phyloP scores from a whole-genome alignment of 2,113 vertebrate species.

The Cacatua alba region DNA sequence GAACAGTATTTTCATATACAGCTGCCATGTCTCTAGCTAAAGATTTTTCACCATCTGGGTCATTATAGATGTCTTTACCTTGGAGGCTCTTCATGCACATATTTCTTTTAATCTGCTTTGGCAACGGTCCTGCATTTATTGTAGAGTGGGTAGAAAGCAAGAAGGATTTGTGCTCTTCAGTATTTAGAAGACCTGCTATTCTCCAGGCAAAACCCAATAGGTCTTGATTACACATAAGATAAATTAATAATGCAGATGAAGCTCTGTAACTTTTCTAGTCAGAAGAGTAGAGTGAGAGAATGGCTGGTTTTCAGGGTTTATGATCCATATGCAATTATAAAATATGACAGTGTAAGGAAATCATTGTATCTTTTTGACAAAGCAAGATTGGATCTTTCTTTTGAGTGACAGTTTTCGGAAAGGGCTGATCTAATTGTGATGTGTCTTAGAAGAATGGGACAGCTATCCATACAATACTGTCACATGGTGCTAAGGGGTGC shows the following conservation, averaged over 20 bases:
- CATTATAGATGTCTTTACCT: background rate
- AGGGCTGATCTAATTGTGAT: background rate
- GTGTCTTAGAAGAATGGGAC: background rate
- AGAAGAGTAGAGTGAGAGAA: background rate
- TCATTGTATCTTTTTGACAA: background rate
- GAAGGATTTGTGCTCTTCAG: background rate
- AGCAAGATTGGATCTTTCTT: background rate
- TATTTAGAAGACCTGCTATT: background rate
- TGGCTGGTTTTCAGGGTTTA: background rate
- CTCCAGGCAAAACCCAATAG: background rate
- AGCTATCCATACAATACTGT: background rate
- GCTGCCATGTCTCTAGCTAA: background rate
- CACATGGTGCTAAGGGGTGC: background rate
- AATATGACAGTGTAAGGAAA: background rate
- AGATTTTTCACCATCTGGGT: background rate
- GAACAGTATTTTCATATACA: background rate
- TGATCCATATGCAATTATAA: background rate
- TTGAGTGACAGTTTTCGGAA: background rate
- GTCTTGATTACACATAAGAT: background rate
- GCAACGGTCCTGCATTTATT: background rate
- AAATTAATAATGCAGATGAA: background rate
- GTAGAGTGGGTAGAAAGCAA: background rate
- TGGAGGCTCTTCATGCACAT: background rate
- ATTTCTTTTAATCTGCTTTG: background rate
- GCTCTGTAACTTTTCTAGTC: background rate